Percentiles rank a stretch among this genome's conserved stretches.
phyloP scores from a whole-genome alignment of 2,797 vertebrate species.

The Tokudaia tokunoshimensis region DNA sequence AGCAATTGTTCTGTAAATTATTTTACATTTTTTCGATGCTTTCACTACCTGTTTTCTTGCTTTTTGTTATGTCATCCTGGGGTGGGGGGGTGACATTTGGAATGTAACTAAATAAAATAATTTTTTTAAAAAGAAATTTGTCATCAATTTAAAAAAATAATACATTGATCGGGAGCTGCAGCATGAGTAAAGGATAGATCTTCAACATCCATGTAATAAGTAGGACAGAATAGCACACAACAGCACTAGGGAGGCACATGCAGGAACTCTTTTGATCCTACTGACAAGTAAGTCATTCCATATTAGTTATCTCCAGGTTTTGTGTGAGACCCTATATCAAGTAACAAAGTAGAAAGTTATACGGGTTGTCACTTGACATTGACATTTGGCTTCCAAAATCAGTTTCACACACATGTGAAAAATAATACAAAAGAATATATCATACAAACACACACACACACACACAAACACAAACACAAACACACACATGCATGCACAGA shows the following conservation, averaged over 20 bases:
- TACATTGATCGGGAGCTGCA: no score
- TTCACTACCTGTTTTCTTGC: not conserved
- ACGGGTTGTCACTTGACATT: not conserved
- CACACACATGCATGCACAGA: not conserved
- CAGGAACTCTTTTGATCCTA: not conserved
- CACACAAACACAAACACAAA: not conserved
- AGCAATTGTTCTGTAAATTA: not conserved
- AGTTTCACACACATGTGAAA: not conserved
- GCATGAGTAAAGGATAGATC: not conserved
- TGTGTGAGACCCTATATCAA: not conserved
- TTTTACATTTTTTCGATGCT: not conserved
- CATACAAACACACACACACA: no score
- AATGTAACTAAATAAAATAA: not conserved
- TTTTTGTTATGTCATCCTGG: not conserved
- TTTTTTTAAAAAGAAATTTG: not conserved
- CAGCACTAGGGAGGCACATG: not conserved
- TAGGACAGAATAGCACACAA: not conserved
- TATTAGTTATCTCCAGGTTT: not conserved
- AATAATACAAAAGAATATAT: not conserved
- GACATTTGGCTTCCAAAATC: not conserved
- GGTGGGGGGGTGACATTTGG: accelerated
- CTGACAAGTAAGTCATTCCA: not conserved
- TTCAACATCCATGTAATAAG: not conserved
- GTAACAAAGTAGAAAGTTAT: not conserved
- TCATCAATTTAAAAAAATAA: not conserved